Evolutionary conservation across 2,888 invertebrate species (phyloP).

Genomic region (Allophyes oxyacanthae): DNA sequence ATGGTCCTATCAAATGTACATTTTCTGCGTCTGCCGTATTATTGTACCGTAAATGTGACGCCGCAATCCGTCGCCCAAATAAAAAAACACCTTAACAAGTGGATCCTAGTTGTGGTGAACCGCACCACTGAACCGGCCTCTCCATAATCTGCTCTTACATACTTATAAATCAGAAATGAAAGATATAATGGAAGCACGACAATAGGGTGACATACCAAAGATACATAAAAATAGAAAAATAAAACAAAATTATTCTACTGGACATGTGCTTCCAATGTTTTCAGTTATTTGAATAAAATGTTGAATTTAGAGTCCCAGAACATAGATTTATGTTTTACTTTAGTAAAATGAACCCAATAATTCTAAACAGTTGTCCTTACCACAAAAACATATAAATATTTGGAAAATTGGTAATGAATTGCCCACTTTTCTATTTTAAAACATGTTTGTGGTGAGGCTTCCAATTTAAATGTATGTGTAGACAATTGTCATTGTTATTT

Average conservation of each 20-base stretch:
- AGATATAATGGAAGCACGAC: constrained; percentile 29
- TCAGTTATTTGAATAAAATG: neutral
- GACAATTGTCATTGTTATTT: neutral
- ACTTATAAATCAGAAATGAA: constrained; percentile 10
- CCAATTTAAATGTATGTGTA: constrained; percentile 8
- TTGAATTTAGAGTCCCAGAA: constrained; percentile 14
- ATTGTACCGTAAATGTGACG: no score
- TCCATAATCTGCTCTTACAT: constrained; percentile 42
- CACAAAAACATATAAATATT: constrained; percentile 22
- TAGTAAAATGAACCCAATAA: neutral
- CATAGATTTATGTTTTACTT: neutral
- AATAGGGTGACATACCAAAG: constrained; percentile 14
- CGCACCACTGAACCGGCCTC: neutral
- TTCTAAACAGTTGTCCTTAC: constrained; percentile 7
- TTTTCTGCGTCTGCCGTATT: no score
- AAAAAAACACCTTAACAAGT: no score
- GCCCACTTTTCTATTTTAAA: neutral
- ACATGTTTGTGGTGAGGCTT: constrained; percentile 10
- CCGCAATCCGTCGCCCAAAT: no score
- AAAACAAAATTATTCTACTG: constrained; percentile 21
- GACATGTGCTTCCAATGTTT: neutral
- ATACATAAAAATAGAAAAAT: constrained; percentile 3
- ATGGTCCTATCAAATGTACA: no score
- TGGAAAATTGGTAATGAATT: neutral
- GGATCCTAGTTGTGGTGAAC: neutral